These are phyloP conservation scores for Paracentrotus lividus DNA, from an alignment of 53 echinoderm and acorn worm species.

Conservation along the genomic window DNA sequence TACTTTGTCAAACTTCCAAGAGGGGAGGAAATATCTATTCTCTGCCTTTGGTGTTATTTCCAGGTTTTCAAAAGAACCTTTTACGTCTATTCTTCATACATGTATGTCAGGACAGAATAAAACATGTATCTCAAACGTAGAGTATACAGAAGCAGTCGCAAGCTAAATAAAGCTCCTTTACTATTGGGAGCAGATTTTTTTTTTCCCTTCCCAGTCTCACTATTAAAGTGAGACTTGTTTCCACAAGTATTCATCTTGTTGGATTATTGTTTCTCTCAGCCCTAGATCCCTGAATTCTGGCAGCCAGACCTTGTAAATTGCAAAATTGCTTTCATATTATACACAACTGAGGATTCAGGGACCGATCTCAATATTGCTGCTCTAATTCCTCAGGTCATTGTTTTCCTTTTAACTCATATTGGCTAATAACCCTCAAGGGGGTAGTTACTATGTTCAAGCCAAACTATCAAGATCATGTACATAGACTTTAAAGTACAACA, in stretches of 20 bases:
- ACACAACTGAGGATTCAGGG: neutral
- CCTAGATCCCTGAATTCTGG: neutral
- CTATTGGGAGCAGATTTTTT: too few relatives aligned
- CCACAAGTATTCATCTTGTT: neutral
- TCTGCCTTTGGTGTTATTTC: conserved; percentile 35
- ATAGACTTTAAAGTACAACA: too few relatives aligned
- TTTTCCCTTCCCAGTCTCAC: neutral
- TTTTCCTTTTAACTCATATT: neutral
- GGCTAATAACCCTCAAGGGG: neutral
- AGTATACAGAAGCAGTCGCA: neutral
- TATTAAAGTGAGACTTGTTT: neutral
- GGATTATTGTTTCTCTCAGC: conserved; percentile 3
- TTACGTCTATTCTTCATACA: conserved; percentile 18
- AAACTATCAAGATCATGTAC: neutral
- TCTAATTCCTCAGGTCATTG: neutral
- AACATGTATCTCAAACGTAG: neutral
- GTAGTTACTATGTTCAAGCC: neutral
- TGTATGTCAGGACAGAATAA: conserved; percentile 45
- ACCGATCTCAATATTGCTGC: too few relatives aligned
- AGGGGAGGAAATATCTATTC: conserved; percentile 21
- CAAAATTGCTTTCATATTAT: neutral
- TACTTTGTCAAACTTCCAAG: neutral
- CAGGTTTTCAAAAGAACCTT: conserved; percentile 28
- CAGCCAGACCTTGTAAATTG: neutral
- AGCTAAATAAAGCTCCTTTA: neutral